A percentile compares a stretch with the other conserved stretches of the same genome.
These are phyloP conservation scores for Athalia cordata DNA, from an alignment of 2,888 invertebrate species.

Conservation along the genomic window DNA sequence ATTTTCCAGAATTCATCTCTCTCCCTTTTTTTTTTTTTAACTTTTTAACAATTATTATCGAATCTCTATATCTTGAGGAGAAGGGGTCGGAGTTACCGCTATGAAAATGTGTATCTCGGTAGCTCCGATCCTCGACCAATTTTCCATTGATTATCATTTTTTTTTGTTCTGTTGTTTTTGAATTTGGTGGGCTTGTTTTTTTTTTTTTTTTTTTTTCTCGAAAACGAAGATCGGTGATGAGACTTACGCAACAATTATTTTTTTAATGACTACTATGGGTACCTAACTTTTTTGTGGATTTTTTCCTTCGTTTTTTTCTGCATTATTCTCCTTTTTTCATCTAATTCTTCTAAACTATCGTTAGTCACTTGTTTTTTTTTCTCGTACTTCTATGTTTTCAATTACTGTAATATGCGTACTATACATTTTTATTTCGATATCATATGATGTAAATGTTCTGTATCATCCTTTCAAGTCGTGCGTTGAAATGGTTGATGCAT, in stretches of 20 bases:
- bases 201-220: too few species aligned
- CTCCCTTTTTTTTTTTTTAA: background rate
- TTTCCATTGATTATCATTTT: background rate
- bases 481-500: background rate
- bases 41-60: background rate
- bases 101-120: background rate
- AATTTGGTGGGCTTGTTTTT: too few species aligned
- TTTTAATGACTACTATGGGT: too few species aligned
- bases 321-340: too few species aligned
- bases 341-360: too few species aligned
- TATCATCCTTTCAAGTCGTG: slow-evolving; percentile 17
- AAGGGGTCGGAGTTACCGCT: slow-evolving; percentile 20
- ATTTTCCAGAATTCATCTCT: too few species aligned
- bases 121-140: slow-evolving; percentile 16
- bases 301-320: too few species aligned
- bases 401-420: background rate
- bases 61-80: background rate
- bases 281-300: too few species aligned
- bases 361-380: too few species aligned
- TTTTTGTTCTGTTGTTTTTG: background rate
- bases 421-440: too few species aligned
- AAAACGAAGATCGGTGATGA: too few species aligned
- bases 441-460: background rate
- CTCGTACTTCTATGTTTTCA: background rate
- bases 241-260: too few species aligned